These are phyloP conservation scores for Procambarus clarkii DNA, from an alignment of 1,140 invertebrate species.

Conservation along the genomic window DNA sequence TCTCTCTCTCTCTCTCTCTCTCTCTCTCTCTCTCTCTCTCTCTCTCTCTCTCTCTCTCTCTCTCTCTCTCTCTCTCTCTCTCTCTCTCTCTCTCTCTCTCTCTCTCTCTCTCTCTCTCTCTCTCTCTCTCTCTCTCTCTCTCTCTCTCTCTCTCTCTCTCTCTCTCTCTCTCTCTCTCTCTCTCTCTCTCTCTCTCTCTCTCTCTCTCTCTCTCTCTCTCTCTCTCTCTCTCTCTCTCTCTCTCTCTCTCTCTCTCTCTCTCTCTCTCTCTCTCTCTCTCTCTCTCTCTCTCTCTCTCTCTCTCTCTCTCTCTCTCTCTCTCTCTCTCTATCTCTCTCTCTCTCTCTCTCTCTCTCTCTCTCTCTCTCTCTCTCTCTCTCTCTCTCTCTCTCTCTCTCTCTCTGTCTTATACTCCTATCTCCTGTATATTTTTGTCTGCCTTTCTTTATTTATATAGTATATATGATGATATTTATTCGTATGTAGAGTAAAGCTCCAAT, in stretches of 20 bases:
- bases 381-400: not conserved
- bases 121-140: not conserved
- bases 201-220: not conserved
- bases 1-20: too few relatives aligned
- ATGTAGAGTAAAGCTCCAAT: too few relatives aligned
- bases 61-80: too few relatives aligned
- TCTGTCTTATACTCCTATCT: too few relatives aligned
- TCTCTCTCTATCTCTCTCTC: too few relatives aligned
- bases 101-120: too few relatives aligned
- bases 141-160: not conserved
- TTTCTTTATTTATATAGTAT: too few relatives aligned
- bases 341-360: not conserved
- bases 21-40: too few relatives aligned
- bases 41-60: too few relatives aligned
- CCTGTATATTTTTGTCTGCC: too few relatives aligned
- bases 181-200: not conserved
- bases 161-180: constrained; percentile 8
- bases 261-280: not conserved
- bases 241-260: not conserved
- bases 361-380: not conserved
- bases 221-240: not conserved
- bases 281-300: not conserved
- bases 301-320: not conserved
- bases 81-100: too few relatives aligned
- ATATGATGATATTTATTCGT: too few relatives aligned